These are phyloP conservation scores for Acrocyrtus sp. DNA, from an alignment of 2,888 invertebrate genomes.

Conservation along the genomic window DNA sequence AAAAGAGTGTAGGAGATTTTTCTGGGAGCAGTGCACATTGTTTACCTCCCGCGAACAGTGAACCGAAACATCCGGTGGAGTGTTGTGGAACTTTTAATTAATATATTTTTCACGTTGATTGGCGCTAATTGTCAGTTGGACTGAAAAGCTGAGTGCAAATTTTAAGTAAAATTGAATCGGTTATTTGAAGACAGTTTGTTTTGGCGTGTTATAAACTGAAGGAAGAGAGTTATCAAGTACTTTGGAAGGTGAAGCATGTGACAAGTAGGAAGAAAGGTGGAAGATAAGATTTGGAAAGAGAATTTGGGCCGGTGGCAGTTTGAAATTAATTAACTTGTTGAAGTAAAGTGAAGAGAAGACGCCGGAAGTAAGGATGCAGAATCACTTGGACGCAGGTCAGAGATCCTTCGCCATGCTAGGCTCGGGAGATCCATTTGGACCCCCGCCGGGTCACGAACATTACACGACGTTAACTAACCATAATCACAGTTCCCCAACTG, in stretches of 20 bases:
- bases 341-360: too few species aligned
- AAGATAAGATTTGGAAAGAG: too few species aligned
- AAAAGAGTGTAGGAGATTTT: too few species aligned
- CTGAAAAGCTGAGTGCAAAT: neutral
- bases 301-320: too few species aligned
- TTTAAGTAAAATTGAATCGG: neutral
- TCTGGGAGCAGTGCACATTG: slow-evolving; percentile 21
- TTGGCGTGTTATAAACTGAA: too few species aligned
- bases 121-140: neutral
- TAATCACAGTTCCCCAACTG: slow-evolving; percentile 51
- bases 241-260: too few species aligned
- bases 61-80: slow-evolving; percentile 40
- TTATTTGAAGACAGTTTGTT: too few species aligned
- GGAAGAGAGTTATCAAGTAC: too few species aligned
- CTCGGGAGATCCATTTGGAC: slow-evolving; percentile 56
- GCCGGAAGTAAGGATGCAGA: slow-evolving; percentile 60
- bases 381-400: slow-evolving; percentile 60
- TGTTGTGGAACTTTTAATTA: too few species aligned
- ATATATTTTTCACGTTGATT: neutral
- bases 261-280: too few species aligned
- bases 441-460: slow-evolving; percentile 60
- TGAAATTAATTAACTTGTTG: too few species aligned
- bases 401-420: slow-evolving; percentile 57
- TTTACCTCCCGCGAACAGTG: slow-evolving; percentile 30
- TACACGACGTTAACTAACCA: slow-evolving; percentile 55